Evolutionary conservation across 2,113 vertebrate genomes (phyloP).

Genomic region (Odontophorus gujanensis): DNA sequence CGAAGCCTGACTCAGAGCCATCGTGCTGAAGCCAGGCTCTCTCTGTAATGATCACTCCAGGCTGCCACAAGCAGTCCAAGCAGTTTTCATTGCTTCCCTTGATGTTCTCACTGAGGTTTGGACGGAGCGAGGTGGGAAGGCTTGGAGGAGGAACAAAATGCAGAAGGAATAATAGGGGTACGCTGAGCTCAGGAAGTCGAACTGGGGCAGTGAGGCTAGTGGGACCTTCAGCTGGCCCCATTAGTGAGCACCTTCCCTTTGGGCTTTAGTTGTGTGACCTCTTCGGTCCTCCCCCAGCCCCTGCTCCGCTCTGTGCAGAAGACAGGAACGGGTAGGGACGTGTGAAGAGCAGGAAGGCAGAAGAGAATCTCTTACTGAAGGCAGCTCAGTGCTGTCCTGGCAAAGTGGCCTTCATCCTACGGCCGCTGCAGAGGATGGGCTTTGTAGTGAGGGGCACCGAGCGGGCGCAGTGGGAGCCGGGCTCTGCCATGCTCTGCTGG

Average conservation of each 20-base stretch:
- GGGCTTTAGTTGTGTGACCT: not conserved
- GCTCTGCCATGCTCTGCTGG: too few species aligned
- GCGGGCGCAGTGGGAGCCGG: not conserved
- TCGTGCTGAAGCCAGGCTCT: rapidly evolving
- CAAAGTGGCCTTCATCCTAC: not conserved
- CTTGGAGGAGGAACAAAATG: not conserved
- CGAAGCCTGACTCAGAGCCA: not conserved
- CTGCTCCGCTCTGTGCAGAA: not conserved
- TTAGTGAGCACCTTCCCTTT: constrained; percentile 29
- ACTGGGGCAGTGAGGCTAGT: constrained; percentile 30
- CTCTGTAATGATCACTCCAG: not conserved
- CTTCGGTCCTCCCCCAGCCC: not conserved
- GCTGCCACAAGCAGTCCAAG: not conserved
- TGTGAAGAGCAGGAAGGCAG: not conserved
- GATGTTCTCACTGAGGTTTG: not conserved
- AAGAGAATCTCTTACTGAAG: not conserved
- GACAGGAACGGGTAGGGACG: not conserved
- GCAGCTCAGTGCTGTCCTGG: not conserved
- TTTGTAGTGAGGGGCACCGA: not conserved
- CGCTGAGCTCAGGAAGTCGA: not conserved
- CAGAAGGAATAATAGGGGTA: not conserved
- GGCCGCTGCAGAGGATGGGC: not conserved
- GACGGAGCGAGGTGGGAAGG: not conserved
- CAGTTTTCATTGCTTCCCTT: not conserved
- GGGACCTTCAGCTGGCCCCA: not conserved